Evolutionary conservation across 2,888 invertebrate genomes (phyloP).

Genomic region (Drosophila nigricruria): DNA sequence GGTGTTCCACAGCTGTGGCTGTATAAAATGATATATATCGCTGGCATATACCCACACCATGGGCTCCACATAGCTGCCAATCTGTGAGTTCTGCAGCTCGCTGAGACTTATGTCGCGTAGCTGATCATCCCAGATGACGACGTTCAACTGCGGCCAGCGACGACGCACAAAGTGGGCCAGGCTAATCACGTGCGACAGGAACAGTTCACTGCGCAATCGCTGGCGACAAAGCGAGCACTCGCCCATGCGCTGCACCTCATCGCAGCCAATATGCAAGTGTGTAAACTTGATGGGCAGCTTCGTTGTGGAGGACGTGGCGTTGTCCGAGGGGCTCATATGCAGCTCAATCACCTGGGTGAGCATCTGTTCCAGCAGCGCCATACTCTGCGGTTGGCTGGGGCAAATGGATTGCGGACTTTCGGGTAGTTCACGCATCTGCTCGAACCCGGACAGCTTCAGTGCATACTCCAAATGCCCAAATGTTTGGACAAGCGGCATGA

Average conservation of each 20-base stretch:
- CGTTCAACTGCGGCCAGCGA: constrained; percentile 87
- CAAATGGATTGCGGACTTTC: constrained; percentile 90
- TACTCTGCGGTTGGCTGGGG: constrained; percentile 88
- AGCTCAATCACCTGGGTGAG: constrained; percentile 88
- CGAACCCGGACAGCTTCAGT: constrained; percentile 88
- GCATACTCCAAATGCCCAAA: constrained; percentile 92
- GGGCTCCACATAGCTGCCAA: constrained; percentile 90
- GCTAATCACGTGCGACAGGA: constrained; percentile 88
- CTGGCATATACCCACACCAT: constrained; percentile 94
- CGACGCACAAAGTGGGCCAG: constrained; percentile 88
- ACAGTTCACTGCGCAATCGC: constrained; percentile 86
- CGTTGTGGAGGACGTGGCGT: constrained; percentile 41
- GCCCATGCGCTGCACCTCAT: constrained; percentile 91
- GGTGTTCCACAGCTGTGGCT: constrained; percentile 88
- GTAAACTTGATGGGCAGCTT: constrained; percentile 78
- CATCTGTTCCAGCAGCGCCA: constrained; percentile 89
- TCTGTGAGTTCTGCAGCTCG: constrained; percentile 87
- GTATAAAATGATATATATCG: constrained; percentile 88
- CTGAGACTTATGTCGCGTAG: constrained; percentile 88
- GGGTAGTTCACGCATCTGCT: constrained; percentile 88
- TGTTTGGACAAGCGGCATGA: constrained; percentile 91
- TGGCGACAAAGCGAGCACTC: constrained; percentile 88
- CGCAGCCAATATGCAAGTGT: constrained; percentile 90
- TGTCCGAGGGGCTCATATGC: constrained; percentile 74
- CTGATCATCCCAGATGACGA: constrained; percentile 94